Evolutionary conservation across 2,797 vertebrate genomes (phyloP).

Genomic region (Sparidentex hasta): DNA sequence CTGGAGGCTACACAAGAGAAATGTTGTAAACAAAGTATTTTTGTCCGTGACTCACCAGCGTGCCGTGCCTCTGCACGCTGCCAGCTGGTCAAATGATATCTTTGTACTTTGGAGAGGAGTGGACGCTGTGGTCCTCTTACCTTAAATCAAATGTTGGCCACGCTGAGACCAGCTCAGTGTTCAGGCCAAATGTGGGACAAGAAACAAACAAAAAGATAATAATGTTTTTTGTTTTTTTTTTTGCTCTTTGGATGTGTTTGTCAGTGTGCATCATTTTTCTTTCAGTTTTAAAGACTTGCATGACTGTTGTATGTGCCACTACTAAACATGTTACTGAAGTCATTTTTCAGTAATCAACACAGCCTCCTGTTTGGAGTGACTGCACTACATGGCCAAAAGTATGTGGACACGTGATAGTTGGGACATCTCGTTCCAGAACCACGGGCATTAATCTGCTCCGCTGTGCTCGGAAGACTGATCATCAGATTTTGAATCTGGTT

Average conservation of each 20-base stretch:
- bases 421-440: not conserved
- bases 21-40: conserved; percentile 76
- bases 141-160: conserved; percentile 38
- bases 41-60: conserved; percentile 64
- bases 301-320: not conserved
- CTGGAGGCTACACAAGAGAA: conserved; percentile 53
- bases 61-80: conserved; percentile 33
- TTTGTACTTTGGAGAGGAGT: conserved; percentile 42
- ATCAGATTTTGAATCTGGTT: conserved; percentile 5
- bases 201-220: conserved; percentile 3
- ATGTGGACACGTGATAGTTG: not conserved
- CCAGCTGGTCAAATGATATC: conserved; percentile 47
- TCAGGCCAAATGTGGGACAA: conserved; percentile 21
- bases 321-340: not conserved
- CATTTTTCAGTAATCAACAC: not conserved
- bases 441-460: not conserved
- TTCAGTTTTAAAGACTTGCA: not conserved
- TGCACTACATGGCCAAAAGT: not conserved
- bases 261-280: not conserved
- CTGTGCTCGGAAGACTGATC: not conserved
- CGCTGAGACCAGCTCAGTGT: not conserved
- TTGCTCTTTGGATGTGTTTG: not conserved
- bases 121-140: conserved; percentile 31
- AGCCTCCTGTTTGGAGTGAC: not conserved
- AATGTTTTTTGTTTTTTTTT: not conserved